Percentiles rank a stretch among this genome's conserved stretches.
phyloP scores from a whole-genome alignment of 2,113 vertebrate species.

The Datnioides undecimradiatus region DNA sequence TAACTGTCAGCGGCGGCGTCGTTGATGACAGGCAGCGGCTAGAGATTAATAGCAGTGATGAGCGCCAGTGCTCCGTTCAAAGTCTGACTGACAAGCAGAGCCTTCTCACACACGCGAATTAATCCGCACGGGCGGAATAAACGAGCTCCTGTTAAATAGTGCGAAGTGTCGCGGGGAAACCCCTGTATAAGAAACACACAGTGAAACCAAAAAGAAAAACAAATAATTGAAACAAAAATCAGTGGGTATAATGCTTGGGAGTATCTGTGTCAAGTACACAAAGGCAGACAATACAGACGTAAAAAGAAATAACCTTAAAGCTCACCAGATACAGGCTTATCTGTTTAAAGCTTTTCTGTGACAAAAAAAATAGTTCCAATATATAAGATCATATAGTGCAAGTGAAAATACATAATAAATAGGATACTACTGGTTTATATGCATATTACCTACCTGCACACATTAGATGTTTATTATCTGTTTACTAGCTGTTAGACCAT shows the following conservation, averaged over 20 bases:
- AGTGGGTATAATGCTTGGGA: too few species aligned
- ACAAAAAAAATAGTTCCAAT: too few species aligned
- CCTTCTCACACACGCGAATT: conserved; percentile 88
- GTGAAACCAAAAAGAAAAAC: too few species aligned
- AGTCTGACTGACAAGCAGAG: conserved; percentile 92
- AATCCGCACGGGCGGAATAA: conserved; percentile 83
- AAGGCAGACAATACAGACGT: not conserved
- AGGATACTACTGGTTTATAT: not conserved
- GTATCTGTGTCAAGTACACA: not conserved
- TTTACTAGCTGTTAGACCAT: too few species aligned
- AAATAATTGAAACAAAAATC: not conserved
- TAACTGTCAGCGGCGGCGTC: conserved; percentile 37
- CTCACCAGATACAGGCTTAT: not conserved
- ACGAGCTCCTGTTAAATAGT: conserved; percentile 73
- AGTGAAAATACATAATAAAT: not conserved
- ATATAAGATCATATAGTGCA: not conserved
- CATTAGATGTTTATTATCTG: too few species aligned
- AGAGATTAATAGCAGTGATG: conserved; percentile 71
- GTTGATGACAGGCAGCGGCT: conserved; percentile 50
- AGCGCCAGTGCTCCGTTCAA: conserved; percentile 88
- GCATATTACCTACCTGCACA: too few species aligned
- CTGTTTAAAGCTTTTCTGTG: not conserved
- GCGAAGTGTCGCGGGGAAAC: conserved; percentile 45
- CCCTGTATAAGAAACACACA: too few species aligned
- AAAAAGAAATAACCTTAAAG: not conserved